Base-by-base conservation (phyloP, 53 echinoderm and acorn worm species). In the Holothuria scabra region DNA sequence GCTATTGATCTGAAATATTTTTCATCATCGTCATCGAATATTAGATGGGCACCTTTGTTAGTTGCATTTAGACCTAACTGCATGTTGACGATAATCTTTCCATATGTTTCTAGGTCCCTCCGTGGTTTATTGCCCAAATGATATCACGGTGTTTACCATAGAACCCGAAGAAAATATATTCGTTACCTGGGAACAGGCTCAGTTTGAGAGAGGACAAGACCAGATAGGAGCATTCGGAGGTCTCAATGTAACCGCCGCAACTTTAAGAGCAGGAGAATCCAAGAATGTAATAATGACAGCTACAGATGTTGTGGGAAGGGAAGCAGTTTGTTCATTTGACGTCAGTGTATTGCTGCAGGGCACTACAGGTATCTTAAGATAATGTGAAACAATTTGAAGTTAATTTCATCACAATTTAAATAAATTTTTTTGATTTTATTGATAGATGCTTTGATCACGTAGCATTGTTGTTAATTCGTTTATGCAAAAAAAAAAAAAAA, bases 181-280 rank as follows among this genome's bases (percentile, higher is more conserved):
- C 2, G 72, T 72, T 25, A 72, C 72, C 8, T 72, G 72, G 72
- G 72, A 72, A 46, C 11, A 16, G 21, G 72, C 72, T 72, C 24
- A 7, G 14, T 72, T 72, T 34, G 28, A 1, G 13, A 38, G 20
- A 44, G 46, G 72, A 16, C 72, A 72, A 72, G 72, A 72, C 48
- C 72, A 20, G 25, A 72, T 72, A 22, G 25, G 3, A 13, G 21
- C 46, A 25, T 72, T 24, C 46, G 2, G 24, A 5, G 72, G 72
- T 24, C 21, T 72, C 18, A 12, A 44, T 44, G 24, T 8, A 20
- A 12, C 48, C 8, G 49, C 46, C 48, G 49, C 46, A 25, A 48
- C 9, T 21, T 44, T 72, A 72, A 44, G 14, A n/a, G 25, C 72
- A 9, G 72, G 72, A 48, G 23, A 23, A 7, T 72, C 72, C 5